These are phyloP conservation scores for Agrochola litura DNA, from an alignment of 2,888 invertebrate species.

Conservation along the genomic window DNA sequence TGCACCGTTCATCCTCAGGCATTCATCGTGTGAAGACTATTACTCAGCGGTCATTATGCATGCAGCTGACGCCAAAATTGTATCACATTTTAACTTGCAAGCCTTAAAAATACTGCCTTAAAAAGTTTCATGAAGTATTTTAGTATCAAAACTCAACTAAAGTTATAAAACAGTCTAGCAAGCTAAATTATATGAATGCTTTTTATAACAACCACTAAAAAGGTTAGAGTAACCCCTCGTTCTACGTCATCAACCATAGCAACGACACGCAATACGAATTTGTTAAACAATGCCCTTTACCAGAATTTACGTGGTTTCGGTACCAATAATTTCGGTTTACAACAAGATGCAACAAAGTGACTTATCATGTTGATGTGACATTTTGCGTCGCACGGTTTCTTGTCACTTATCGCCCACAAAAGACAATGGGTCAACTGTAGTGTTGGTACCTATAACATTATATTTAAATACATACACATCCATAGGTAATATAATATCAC, in stretches of 20 bases:
- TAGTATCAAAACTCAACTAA: slow-evolving; percentile 10
- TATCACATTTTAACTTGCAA: background rate
- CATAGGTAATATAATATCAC: too few species aligned
- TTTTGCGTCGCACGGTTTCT: background rate
- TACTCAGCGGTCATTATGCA: background rate
- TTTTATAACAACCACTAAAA: slow-evolving; percentile 35
- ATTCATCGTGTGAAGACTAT: background rate
- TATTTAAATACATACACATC: background rate
- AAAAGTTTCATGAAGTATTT: slow-evolving; percentile 13
- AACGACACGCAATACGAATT: slow-evolving; percentile 5
- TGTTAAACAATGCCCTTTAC: background rate
- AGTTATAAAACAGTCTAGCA: slow-evolving; percentile 24
- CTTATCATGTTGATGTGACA: background rate
- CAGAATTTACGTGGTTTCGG: background rate
- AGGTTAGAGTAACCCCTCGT: background rate
- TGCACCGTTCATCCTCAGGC: background rate
- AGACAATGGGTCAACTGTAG: background rate
- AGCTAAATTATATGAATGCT: slow-evolving; percentile 14
- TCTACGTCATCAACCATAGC: slow-evolving; percentile 19
- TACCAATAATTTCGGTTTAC: slow-evolving; percentile 4
- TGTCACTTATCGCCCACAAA: background rate
- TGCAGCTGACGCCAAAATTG: background rate
- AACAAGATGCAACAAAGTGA: background rate
- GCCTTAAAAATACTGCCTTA: background rate
- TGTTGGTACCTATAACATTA: background rate